These are phyloP conservation scores for Fabriciana adippe DNA, from an alignment of 2,888 invertebrate genomes.

Conservation along the genomic window DNA sequence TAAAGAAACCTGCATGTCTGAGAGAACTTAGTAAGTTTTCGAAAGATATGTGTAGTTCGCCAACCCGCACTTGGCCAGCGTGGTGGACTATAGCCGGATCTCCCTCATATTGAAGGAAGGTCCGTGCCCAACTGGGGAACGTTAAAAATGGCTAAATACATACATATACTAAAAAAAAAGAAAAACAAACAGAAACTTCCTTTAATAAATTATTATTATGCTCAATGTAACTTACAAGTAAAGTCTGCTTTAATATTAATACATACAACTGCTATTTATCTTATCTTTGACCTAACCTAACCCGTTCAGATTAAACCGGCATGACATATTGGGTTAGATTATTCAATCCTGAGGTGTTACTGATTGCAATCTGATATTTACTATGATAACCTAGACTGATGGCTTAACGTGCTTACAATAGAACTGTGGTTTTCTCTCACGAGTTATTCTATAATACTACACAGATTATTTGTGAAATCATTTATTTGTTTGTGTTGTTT, in stretches of 20 bases:
- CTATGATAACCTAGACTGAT: slow-evolving; percentile 23
- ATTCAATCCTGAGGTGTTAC: slow-evolving; percentile 35
- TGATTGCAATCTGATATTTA: slow-evolving; percentile 25
- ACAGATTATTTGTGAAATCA: slow-evolving; percentile 8
- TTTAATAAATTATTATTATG: background rate
- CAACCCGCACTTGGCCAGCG: no score
- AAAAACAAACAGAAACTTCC: background rate
- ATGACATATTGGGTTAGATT: slow-evolving; percentile 22
- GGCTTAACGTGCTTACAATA: slow-evolving; percentile 12
- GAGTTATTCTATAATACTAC: slow-evolving; percentile 6
- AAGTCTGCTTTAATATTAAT: slow-evolving; percentile 11
- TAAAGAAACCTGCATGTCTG: no score
- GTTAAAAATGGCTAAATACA: no score
- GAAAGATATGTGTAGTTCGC: no score
- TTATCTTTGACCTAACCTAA: slow-evolving; percentile 28
- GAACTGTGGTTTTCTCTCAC: slow-evolving; percentile 8
- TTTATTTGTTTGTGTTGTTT: background rate
- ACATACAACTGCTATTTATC: slow-evolving; percentile 19
- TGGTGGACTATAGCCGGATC: no score
- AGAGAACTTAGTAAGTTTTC: no score
- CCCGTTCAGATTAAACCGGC: slow-evolving; percentile 20
- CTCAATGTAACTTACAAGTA: background rate
- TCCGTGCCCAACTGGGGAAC: no score
- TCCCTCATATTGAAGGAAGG: no score
- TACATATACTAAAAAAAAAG: no score